Evolutionary conservation across 2,888 invertebrate genomes (phyloP).

Genomic region (Sphaerolaimus hirsutus): DNA sequence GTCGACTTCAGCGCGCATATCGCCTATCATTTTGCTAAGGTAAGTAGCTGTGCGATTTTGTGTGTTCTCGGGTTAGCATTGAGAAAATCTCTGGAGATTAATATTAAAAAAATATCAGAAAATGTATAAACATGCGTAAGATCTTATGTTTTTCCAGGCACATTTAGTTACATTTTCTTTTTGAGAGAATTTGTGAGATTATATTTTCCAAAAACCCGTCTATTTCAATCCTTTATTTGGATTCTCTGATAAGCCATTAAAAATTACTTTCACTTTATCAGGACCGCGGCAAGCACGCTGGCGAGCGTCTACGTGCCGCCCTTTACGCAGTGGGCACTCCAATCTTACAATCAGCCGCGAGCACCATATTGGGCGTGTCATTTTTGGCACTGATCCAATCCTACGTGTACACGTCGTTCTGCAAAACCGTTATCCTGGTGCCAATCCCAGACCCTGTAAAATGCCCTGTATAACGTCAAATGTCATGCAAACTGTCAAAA

Average conservation of each 20-base stretch:
- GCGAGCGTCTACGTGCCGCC: slow-evolving; percentile 56
- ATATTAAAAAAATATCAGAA: background rate
- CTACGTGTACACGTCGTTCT: slow-evolving; percentile 62
- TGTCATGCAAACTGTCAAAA: too few relatives aligned
- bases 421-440: slow-evolving; percentile 81
- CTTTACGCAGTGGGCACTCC: slow-evolving; percentile 67
- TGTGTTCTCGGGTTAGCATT: background rate
- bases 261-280: too few relatives aligned
- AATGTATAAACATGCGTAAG: too few relatives aligned
- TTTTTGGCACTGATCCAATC: slow-evolving; percentile 65
- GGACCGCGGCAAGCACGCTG: background rate
- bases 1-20: slow-evolving; percentile 86
- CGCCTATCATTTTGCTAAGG: slow-evolving; percentile 39
- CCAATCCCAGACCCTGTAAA: too few relatives aligned
- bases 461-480: too few relatives aligned
- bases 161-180: too few relatives aligned
- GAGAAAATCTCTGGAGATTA: background rate
- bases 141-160: too few relatives aligned
- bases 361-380: slow-evolving; percentile 65
- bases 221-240: too few relatives aligned
- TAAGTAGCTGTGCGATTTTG: slow-evolving; percentile 4
- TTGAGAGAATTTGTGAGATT: too few relatives aligned
- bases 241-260: too few relatives aligned
- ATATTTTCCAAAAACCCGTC: too few relatives aligned
- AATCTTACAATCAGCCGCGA: slow-evolving; percentile 66